phyloP scores from a whole-genome alignment of 64 coral and sea anemone genomes.

The Cladopsammia gracilis region DNA sequence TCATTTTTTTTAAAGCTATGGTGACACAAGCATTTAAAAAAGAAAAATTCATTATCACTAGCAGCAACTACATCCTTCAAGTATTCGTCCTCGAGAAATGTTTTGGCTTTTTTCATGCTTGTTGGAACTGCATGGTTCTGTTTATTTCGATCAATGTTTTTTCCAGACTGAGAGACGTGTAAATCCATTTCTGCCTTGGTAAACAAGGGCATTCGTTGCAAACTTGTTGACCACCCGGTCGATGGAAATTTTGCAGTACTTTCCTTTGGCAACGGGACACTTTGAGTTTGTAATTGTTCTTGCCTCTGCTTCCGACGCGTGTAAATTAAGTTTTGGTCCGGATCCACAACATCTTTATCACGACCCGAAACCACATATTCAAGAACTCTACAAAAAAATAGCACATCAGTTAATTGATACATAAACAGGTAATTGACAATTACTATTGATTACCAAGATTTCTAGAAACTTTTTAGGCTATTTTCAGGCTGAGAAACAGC shows the following conservation, averaged over 20 bases:
- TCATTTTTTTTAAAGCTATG: slow-evolving; percentile 72
- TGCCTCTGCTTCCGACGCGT: slow-evolving; percentile 24
- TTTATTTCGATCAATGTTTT: neutral
- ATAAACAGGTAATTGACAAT: slow-evolving; percentile 21
- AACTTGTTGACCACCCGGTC: slow-evolving; percentile 42
- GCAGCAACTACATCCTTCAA: slow-evolving; percentile 35
- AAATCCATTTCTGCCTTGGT: slow-evolving; percentile 49
- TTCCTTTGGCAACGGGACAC: neutral
- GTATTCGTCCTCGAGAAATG: slow-evolving; percentile 38
- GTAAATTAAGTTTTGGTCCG: neutral
- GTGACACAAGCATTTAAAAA: slow-evolving; percentile 51
- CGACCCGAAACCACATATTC: slow-evolving; percentile 29
- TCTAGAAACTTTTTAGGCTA: too few relatives aligned
- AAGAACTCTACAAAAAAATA: slow-evolving; percentile 7
- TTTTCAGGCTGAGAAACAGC: too few relatives aligned
- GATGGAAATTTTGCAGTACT: slow-evolving; percentile 7
- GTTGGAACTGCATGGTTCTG: slow-evolving; percentile 39
- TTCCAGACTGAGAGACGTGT: slow-evolving; percentile 37
- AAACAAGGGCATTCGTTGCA: slow-evolving; percentile 39
- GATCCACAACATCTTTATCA: slow-evolving; percentile 29
- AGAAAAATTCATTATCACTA: slow-evolving; percentile 27
- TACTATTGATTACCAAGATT: too few relatives aligned
- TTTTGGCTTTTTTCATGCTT: slow-evolving; percentile 39
- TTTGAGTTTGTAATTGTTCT: slow-evolving; percentile 14
- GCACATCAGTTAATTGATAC: slow-evolving; percentile 9